Base-by-base conservation (phyloP, 2,113 vertebrate genomes). In the Rattus rattus region DNA sequence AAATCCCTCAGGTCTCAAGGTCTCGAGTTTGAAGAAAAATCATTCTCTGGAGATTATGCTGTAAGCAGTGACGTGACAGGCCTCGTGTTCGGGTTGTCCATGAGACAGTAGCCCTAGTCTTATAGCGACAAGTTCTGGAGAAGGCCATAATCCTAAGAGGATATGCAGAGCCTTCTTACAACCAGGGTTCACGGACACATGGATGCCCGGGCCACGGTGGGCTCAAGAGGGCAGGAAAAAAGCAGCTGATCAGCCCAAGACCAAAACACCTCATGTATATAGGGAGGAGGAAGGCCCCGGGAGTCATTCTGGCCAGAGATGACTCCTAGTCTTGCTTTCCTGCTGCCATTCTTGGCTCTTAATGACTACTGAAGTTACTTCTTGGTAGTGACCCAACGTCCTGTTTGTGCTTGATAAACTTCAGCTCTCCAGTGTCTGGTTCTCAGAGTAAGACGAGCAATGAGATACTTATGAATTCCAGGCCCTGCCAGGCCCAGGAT, bases 11-110 rank as follows among this genome's bases (percentile, higher is more conserved):
- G 1, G 70, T 33, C 65, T 20, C 24, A 2, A 20, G 9, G 17
- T 70, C n/a, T 47, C 0, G 9, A 4, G 6, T 49, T 54, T 20
- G 13, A 1, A 1, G 16, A 6, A 43, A 52, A 69, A 24, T 7
- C 26, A 9, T 0, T 36, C 2, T 36, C 0, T 22, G 1, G n/a
- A 10, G 92, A 11, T 16, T 0, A 2, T 14, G 43, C 39, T 2
- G 1, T 2, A 9, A 6, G 63, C 2, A 10, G 30, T 0, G n/a
- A 14, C 0, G 1, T 0, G 33, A 39, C 61, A 0, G 11, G 9
- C 49, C 7, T 12, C 36, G 1, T 43, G n/a, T 19, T 10, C 9
- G 1, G n/a, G 63, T 8, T 52, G 8, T 54, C 72, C 2, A 1
- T 5, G 24, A 67, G 26, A 69, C 36, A 69, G 24, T 3, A 17